Base-by-base conservation (phyloP, 2,113 vertebrate genomes). In the Mystacornis crossleyi region DNA sequence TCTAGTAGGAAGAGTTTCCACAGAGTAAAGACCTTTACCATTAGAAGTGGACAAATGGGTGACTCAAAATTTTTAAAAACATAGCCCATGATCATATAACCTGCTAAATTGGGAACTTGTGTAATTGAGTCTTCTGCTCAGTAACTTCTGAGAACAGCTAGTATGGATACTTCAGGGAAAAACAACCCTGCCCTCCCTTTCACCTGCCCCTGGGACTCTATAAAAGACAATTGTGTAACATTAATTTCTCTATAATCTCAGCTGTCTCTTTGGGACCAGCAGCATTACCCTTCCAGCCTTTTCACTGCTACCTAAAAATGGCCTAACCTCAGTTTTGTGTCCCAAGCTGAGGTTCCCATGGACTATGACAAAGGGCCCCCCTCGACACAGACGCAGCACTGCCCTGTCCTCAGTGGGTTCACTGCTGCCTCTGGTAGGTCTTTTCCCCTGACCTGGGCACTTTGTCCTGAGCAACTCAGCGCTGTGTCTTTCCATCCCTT, bases 1-100 rank as follows among this genome's bases (percentile, higher is more conserved):
- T 70, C 58, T 69, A 34, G 29, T 31, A 93, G 90, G 62, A 94
- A 93, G 72, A 93, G 47, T 96, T 96, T 95, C 91, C 89, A 87
- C 43, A 33, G 81, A 26, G 65, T 55, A 29, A 85, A 87, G 94
- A 82, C 87, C 81, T 95, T 94, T 93, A 57, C 70, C 81, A 73
- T 75, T 58, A 50, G 50, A 31, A 93, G 26, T 61, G 42, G 61
- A 93, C 58, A 65, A 91, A 72, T 42, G 84, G 18, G 34, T 79
- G 86, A 91, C 73, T 93, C 77, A 89, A 96, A 90, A 73, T 19
- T 73, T 40, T 71, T 2, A 3, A 57, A 26, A 67, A n/a, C 34
- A 48, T 1, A 69, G 33, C 36, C 50, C 7, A 4, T 47, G 86
- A 89, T 84, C 69, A 20, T 84, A 51, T 42, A 89, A 96, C 34